Base-by-base conservation (phyloP, 2,888 invertebrate genomes). In the Aethes cnicana region DNA sequence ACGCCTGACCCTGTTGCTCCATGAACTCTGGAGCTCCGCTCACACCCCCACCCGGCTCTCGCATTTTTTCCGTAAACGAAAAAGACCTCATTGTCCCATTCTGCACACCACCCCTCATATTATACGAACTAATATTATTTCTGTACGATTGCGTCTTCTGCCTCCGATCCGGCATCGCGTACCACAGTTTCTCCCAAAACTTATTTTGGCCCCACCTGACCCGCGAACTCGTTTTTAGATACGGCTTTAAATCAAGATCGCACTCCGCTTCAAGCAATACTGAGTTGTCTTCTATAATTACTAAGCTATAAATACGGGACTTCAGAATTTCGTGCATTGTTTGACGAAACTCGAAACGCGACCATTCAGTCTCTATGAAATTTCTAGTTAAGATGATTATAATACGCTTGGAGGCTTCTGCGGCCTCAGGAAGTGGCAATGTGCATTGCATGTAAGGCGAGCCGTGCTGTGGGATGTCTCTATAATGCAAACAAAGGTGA, bases 341-440 rank as follows among this genome's bases (percentile, higher is more conserved):
- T 68, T 96, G 95, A 41, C 96, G 94, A 78, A 97, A 95, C 75
- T 98, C 97, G 71, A 94, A 94, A 56, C 96, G 93, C 61, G 96
- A 95, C 98, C 98, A 98, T 81, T 98, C 97, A 28, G 97, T 97
- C 81, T 96, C 94, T 61, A 98, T 90, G 76, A 97, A 96, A 81
- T 96, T 95, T 62, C 95, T 92, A 5, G 97, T 96, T 41, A 98
- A 87, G 37, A 98, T 93, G 63, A 98, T 90, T 59, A 98, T 93
- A 59, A 98, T 95, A 57, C 97, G 92, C 48, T 95, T 93, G 57
- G 96, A 96, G 26, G 96, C 95, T 65, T 97, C 95, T 30, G 97
- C 95, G n/a, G 96, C 97, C 75, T 96, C 96, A 12, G 96, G 91
- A 57, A 96, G 93, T 4, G 92, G 92, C 57, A 97, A 93, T 20